These are phyloP conservation scores for Echiichthys vipera DNA, from an alignment of 2,797 vertebrate species.

Conservation along the genomic window DNA sequence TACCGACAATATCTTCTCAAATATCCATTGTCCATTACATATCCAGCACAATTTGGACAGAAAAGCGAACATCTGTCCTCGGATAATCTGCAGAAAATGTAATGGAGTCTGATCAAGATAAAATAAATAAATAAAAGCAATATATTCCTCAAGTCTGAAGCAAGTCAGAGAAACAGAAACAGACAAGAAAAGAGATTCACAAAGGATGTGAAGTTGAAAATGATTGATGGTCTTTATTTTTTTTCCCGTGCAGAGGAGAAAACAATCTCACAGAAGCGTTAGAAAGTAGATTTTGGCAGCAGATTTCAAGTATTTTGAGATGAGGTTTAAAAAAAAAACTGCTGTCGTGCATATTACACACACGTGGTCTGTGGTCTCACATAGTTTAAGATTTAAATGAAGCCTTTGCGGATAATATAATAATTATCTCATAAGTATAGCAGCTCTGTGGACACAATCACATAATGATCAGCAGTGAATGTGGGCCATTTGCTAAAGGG, in stretches of 20 bases:
- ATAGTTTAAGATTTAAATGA: slow-evolving; percentile 14
- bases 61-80: background rate
- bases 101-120: slow-evolving; percentile 17
- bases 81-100: slow-evolving; percentile 19
- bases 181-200: slow-evolving; percentile 14
- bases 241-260: slow-evolving; percentile 7
- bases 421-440: slow-evolving; percentile 37
- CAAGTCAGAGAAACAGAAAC: slow-evolving; percentile 36
- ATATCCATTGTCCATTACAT: slow-evolving; percentile 7
- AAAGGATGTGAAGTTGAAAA: slow-evolving; percentile 17
- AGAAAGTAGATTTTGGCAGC: slow-evolving; percentile 26
- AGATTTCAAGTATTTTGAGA: slow-evolving; percentile 33
- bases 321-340: slow-evolving; percentile 7
- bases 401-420: slow-evolving; percentile 15
- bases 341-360: slow-evolving; percentile 1
- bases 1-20: slow-evolving; percentile 1
- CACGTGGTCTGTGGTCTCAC: background rate
- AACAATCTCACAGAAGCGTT: slow-evolving; percentile 27
- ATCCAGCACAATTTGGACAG: background rate
- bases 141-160: slow-evolving; percentile 22
- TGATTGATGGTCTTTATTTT: slow-evolving; percentile 49
- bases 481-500: slow-evolving; percentile 53
- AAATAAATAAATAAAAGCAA: slow-evolving; percentile 9
- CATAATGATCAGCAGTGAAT: slow-evolving; percentile 29
- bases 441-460: slow-evolving; percentile 21